Base-by-base conservation (phyloP, 2,113 vertebrate genomes). In the Lophius piscatorius region DNA sequence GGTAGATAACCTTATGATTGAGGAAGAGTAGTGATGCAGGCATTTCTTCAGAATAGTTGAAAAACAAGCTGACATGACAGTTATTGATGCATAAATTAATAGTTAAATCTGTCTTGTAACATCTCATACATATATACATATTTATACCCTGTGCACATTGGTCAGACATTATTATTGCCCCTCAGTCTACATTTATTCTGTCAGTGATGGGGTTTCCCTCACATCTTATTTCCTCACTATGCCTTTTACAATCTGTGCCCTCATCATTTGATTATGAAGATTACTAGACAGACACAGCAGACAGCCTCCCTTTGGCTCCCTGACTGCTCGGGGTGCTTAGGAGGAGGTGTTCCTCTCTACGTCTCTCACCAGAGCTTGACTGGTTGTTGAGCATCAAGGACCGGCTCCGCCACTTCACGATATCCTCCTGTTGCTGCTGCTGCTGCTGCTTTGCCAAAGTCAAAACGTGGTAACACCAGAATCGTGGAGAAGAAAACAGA, bases 341-440 rank as follows among this genome's bases (percentile, higher is more conserved):
- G 65, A 84, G 83, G 83, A 81, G 75, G 83, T 66, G 69, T 61
- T 75, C 70, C 50, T 31, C 42, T 57, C 46, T 70, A 42, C 24
- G 5, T 58, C 68, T 69, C 56, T 66, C 67, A 21, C 23, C 54
- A 40, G 24, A 72, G 62, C 76, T 67, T 13, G 2, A 23, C 71
- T 62, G 41, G 54, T 59, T 22, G 21, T 23, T 51, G 29, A 58
- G 64, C 45, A 29, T 55, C 71, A 41, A 35, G 38, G 40, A 75
- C 63, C 42, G 12, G 39, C 64, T 69, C 58, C 40, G 48, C 35
- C 83, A 59, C 75, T 76, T 78, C 35, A 35, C 23, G 29, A 40
- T 33, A 44, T 7, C 17, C 18, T 64, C 52, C 51, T 26, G 38
- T 46, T 34, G 22, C 23, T 10, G 8, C 48, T 49, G 54, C 66